Conservation (phyloP, 2,113 vertebrate species). For the Tragulus kanchil region DNA sequence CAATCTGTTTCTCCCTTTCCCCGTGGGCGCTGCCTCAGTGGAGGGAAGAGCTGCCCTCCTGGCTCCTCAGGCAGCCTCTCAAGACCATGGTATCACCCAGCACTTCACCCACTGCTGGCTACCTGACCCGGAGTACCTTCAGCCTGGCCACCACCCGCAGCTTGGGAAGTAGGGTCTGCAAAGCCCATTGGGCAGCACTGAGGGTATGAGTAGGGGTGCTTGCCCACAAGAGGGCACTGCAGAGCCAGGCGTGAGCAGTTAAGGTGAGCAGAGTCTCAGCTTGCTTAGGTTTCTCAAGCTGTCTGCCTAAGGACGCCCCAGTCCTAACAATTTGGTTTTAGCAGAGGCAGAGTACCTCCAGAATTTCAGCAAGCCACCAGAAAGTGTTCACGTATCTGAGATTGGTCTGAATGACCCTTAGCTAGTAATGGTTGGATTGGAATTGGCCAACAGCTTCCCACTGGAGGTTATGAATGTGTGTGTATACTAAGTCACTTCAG, state of each 20-base stretch:
- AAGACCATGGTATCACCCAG: too few species aligned
- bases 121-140: neutral
- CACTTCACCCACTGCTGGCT: neutral
- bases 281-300: neutral
- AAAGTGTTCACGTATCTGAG: neutral
- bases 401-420: neutral
- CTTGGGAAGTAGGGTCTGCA: neutral
- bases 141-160: neutral
- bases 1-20: neutral
- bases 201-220: conserved; percentile 5
- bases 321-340: neutral
- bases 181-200: accelerated
- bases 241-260: neutral
- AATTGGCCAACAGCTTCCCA: neutral
- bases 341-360: neutral
- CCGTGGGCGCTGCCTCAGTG: neutral
- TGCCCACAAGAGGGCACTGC: conserved; percentile 72
- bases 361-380: neutral
- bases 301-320: neutral
- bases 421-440: neutral
- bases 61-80: neutral
- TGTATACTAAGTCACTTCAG: too few species aligned
- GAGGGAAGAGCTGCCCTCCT: neutral
- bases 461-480: neutral
- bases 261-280: neutral